phyloP scores from a whole-genome alignment of 1,140 invertebrate genomes.

The Sarcophaga bullata region DNA sequence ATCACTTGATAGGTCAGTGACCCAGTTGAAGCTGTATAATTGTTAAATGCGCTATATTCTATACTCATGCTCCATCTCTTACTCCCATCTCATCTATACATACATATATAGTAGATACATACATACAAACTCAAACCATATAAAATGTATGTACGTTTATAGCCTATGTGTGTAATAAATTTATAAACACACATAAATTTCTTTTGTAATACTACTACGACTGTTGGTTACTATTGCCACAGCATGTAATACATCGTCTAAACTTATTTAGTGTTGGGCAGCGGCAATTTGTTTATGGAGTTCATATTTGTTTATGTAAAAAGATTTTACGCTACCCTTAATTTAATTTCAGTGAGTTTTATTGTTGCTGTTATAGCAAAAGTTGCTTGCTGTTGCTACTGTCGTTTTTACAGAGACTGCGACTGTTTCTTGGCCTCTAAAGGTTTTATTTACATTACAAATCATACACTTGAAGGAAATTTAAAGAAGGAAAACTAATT shows the following conservation, averaged over 20 bases:
- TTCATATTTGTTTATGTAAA: not conserved
- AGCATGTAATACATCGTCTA: not conserved
- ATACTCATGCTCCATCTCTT: not conserved
- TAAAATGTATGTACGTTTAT: not conserved
- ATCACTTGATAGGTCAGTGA: constrained; percentile 46
- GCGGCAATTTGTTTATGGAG: not conserved
- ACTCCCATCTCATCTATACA: not conserved
- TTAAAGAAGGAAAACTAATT: not conserved
- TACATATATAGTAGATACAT: too few relatives aligned
- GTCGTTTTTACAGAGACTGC: not conserved
- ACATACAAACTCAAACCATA: too few relatives aligned
- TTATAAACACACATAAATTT: constrained; percentile 13
- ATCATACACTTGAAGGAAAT: not conserved
- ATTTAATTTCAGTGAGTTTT: not conserved
- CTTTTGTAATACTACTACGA: not conserved
- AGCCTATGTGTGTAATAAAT: constrained; percentile 6
- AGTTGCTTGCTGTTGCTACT: constrained; percentile 23
- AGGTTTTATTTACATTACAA: constrained; percentile 10
- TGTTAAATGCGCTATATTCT: constrained; percentile 36
- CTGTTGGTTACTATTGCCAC: not conserved
- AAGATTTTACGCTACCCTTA: not conserved
- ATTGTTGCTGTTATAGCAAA: not conserved
- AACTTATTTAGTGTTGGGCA: not conserved
- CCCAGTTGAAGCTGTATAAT: constrained; percentile 44
- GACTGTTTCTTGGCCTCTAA: constrained; percentile 6